Evolutionary conservation across 2,797 vertebrate species (phyloP).

Genomic region (Agapornis canus): DNA sequence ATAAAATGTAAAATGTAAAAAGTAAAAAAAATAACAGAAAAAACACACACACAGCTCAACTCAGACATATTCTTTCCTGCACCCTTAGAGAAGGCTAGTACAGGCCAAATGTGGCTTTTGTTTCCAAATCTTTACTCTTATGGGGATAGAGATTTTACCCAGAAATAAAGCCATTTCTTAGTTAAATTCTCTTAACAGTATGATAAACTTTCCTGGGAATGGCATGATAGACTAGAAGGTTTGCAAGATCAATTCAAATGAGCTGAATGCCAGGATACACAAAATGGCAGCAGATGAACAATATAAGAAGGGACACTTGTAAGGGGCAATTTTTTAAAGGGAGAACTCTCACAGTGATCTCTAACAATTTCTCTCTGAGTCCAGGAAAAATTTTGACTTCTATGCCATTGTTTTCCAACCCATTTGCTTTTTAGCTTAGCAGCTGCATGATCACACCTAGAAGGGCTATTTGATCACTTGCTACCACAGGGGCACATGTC

Average conservation of each 20-base stretch:
- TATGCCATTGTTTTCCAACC: accelerated
- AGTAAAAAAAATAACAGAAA: neutral
- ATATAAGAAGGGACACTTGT: neutral
- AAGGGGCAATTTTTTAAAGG: neutral
- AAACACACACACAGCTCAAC: neutral
- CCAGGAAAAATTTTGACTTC: neutral
- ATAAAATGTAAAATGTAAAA: too few species aligned
- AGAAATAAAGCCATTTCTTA: neutral
- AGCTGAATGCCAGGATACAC: neutral
- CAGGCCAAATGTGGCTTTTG: neutral
- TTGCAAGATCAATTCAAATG: neutral
- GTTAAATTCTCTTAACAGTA: neutral
- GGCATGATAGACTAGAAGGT: neutral
- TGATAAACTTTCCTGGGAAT: neutral
- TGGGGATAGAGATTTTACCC: neutral
- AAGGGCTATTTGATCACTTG: neutral
- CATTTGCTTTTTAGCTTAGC: neutral
- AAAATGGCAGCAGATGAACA: neutral
- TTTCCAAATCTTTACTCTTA: neutral
- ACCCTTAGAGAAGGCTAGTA: neutral
- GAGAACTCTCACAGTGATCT: neutral
- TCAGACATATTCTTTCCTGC: neutral
- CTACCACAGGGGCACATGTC: neutral
- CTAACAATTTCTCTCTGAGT: neutral
- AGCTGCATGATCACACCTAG: neutral